Conservation (phyloP, 2,888 invertebrate species). For the Andrena fulva region DNA sequence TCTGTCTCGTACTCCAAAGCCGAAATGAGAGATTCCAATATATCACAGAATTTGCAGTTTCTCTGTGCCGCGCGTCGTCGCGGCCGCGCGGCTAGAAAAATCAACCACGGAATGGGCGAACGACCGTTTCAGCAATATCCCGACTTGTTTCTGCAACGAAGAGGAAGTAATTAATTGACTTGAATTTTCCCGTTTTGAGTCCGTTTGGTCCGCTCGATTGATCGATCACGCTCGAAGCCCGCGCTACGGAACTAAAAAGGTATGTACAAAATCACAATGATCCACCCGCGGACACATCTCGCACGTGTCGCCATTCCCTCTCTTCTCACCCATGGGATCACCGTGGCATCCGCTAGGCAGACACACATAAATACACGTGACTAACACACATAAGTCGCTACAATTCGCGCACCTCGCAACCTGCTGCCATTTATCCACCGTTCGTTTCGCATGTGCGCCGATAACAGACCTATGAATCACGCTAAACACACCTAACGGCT, state of each 20-base stretch:
- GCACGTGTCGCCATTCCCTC: constrained; percentile 1
- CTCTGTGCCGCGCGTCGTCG: constrained; percentile 44
- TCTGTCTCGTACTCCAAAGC: constrained; percentile 39
- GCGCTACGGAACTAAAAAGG: constrained; percentile 61
- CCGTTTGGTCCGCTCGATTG: constrained; percentile 49
- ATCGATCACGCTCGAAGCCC: constrained; percentile 48
- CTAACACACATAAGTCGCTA: constrained; percentile 45
- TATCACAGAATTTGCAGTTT: constrained; percentile 77
- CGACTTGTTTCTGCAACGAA: not conserved
- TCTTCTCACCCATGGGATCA: constrained; percentile 32
- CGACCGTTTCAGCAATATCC: constrained; percentile 28
- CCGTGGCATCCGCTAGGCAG: constrained; percentile 43
- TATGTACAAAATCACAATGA: constrained; percentile 73
- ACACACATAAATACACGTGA: constrained; percentile 57
- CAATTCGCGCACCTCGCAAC: constrained; percentile 33
- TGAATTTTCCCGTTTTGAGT: constrained; percentile 39
- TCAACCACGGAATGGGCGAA: constrained; percentile 52
- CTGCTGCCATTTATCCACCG: constrained; percentile 16
- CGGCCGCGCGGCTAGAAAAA: constrained; percentile 44
- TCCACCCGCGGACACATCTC: constrained; percentile 21
- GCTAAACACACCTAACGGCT: constrained; percentile 41
- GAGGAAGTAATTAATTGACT: constrained; percentile 65
- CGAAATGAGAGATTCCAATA: constrained; percentile 75
- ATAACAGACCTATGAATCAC: constrained; percentile 42
- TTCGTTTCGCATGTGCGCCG: constrained; percentile 34